A percentile compares a stretch with the other conserved stretches of the same genome.
Conservation (phyloP, 2,888 invertebrate genomes). For the Acrocyrtus sp. region DNA sequence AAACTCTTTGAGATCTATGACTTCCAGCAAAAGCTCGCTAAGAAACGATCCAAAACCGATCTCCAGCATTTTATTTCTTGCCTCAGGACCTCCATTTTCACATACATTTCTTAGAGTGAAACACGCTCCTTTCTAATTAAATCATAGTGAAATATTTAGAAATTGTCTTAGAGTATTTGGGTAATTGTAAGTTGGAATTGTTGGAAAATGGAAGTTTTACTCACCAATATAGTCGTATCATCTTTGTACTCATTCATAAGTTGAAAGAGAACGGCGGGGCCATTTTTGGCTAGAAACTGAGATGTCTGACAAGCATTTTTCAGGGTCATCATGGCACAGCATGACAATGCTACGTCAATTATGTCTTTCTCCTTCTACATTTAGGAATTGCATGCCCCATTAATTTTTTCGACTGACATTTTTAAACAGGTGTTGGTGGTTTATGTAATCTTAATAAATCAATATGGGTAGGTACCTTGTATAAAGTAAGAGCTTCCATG, state of each 20-base stretch:
- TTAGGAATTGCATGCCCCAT: too few relatives aligned
- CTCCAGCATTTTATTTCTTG: conserved; percentile 12
- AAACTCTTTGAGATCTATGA: conserved; percentile 15
- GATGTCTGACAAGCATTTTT: conserved; percentile 45
- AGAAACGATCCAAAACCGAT: conserved; percentile 1
- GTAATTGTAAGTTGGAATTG: neutral
- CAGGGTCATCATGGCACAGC: conserved; percentile 37
- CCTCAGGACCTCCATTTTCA: conserved; percentile 44
- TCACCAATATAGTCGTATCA: conserved; percentile 23
- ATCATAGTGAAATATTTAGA: too few relatives aligned
- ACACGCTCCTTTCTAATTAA: conserved; percentile 57
- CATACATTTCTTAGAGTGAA: conserved; percentile 53
- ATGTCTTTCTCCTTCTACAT: conserved; percentile 46
- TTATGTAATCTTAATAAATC: neutral
- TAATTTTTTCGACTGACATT: neutral
- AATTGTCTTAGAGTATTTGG: neutral
- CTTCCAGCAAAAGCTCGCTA: neutral
- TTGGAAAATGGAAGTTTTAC: neutral
- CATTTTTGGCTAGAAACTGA: conserved; percentile 43
- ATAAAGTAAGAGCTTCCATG: conserved; percentile 22
- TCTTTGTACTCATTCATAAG: conserved; percentile 41
- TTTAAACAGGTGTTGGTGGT: neutral
- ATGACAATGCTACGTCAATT: conserved; percentile 52
- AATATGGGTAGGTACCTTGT: conserved; percentile 23
- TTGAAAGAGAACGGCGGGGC: conserved; percentile 40